Evolutionary conservation across 2,113 vertebrate genomes (phyloP).

Genomic region (Spilogale gracilis): DNA sequence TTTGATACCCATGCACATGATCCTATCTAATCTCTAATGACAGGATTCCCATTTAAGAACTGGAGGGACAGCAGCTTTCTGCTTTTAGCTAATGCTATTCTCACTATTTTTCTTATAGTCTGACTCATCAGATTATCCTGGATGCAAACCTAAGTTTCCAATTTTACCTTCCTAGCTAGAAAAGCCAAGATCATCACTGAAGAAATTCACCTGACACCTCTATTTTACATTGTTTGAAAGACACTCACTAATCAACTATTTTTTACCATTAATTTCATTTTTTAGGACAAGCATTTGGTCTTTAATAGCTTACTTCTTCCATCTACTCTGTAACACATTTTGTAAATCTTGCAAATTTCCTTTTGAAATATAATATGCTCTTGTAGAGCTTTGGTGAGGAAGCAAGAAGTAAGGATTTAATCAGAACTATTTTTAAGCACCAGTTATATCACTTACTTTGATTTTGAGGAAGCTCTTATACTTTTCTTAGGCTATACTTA

Average conservation of each 20-base stretch:
- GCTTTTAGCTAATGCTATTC: neutral
- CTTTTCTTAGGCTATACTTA: neutral
- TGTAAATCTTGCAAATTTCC: neutral
- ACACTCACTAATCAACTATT: neutral
- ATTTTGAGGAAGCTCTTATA: neutral
- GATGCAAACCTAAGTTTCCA: neutral
- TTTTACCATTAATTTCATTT: constrained; percentile 5
- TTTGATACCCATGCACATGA: constrained; percentile 50
- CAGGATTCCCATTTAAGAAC: constrained; percentile 63
- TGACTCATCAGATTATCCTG: neutral
- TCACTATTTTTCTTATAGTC: constrained; percentile 20
- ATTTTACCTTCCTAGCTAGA: constrained; percentile 35
- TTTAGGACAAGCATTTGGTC: constrained; percentile 26
- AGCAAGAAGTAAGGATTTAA: neutral
- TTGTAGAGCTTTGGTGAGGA: neutral
- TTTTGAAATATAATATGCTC: neutral
- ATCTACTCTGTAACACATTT: neutral
- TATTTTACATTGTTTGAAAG: constrained; percentile 46
- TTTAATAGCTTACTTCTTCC: neutral
- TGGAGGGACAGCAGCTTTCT: neutral
- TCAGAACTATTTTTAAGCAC: neutral
- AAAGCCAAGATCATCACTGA: neutral
- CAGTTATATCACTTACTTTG: neutral
- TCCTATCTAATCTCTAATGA: constrained; percentile 38
- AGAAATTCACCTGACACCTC: constrained; percentile 26